These are phyloP conservation scores for Macrophya alboannulata DNA, from an alignment of 2,888 invertebrate genomes.

Conservation along the genomic window DNA sequence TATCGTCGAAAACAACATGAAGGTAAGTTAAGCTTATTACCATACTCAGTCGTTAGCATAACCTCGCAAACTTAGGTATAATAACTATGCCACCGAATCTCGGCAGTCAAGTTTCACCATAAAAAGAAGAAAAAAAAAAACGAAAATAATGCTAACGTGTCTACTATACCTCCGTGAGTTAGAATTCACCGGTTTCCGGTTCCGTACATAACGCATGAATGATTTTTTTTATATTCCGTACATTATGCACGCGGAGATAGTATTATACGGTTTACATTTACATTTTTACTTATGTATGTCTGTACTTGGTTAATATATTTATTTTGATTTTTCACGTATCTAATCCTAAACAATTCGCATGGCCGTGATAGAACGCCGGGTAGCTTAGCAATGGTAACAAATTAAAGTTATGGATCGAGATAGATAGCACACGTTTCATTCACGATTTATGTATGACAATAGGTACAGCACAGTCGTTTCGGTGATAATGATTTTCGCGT, in stretches of 20 bases:
- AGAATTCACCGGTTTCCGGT: background rate
- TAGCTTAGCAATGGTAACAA: background rate
- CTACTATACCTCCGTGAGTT: background rate
- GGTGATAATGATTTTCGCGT: background rate
- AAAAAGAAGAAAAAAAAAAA: background rate
- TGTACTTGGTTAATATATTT: background rate
- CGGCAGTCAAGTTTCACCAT: background rate
- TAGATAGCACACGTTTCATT: background rate
- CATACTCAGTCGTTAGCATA: background rate
- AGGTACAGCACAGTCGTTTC: background rate
- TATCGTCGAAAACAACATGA: conserved; percentile 95
- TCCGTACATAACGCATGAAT: background rate
- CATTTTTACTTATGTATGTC: background rate
- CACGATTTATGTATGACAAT: background rate
- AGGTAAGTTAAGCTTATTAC: conserved; percentile 84
- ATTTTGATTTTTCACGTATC: background rate
- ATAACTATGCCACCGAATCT: background rate
- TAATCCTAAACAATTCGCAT: background rate
- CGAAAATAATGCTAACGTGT: background rate
- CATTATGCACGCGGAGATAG: background rate
- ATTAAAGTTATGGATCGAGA: background rate
- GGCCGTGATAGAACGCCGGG: background rate
- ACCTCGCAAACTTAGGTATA: background rate
- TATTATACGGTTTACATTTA: background rate
- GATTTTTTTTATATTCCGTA: background rate